Base-by-base conservation (phyloP, 2,797 vertebrate genomes). In the Enteromius argenteus region DNA sequence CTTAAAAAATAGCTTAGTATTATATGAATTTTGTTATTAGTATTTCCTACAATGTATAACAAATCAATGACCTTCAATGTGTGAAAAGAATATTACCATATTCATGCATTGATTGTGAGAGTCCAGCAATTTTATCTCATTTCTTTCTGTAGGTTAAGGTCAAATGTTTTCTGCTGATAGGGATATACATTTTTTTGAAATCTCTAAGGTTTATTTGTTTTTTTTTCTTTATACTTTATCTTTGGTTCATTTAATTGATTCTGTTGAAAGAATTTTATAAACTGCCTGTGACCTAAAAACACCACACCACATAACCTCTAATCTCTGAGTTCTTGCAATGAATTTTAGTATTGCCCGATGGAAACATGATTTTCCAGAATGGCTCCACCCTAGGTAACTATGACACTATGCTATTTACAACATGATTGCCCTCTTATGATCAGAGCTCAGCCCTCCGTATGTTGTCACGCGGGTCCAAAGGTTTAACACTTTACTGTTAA, bases 371-470 rank as follows among this genome's bases (percentile, higher is more conserved):
- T 75, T 79, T 42, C 77, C n/a, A 67, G 56, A 17, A 80, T 53
- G 69, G 46, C 44, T 80, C 53, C 71, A 71, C 64, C 75, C 53
- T 15, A 2, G 30, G 37, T 85, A 42, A 27, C 14, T 79, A 46
- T 75, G 64, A 85, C 49, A 80, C 5, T 66, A n/a, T 67, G 49
- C 30, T 69, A 49, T 94, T 94, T 94, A 94, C 87, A 81, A 80
- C 90, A 53, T 93, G 84, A 92, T 91, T 87, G 71, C 84, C 10
- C 73, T 23, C 13, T 60, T 84, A 42, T 75, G 17, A 72, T 73
- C 46, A 77, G 77, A 75, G 30, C 81, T 64, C 39, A 21, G 19
- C 35, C 3, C 17, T 76, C 60, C n/a, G 35, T 86, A 35, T 32
- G 71, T 19, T 17, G 37, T 53, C 46, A 19, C 44, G 10, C 7